phyloP scores from a whole-genome alignment of 2,888 invertebrate genomes.

The Synergus umbraculus region DNA sequence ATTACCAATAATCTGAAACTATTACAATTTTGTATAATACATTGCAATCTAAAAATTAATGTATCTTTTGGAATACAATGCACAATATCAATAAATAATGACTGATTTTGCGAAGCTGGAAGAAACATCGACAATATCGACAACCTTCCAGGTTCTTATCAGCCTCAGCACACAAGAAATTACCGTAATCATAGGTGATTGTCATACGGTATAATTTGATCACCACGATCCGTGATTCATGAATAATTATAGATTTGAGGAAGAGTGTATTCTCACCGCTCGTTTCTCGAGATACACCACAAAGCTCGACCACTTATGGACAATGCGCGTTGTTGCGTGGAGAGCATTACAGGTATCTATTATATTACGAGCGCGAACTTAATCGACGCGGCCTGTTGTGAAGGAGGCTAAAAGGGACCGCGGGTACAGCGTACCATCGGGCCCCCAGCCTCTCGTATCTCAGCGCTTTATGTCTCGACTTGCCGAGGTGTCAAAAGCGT shows the following conservation, averaged over 20 bases:
- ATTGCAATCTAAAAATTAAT: neutral
- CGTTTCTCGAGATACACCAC: constrained; percentile 14
- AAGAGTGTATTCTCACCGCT: constrained; percentile 29
- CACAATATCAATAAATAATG: neutral
- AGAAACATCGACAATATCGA: constrained; percentile 6
- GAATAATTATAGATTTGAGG: constrained; percentile 41
- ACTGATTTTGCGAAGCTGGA: constrained; percentile 9
- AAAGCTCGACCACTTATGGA: constrained; percentile 42
- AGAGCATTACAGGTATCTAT: constrained; percentile 54
- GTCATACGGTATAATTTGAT: constrained; percentile 39
- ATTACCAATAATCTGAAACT: constrained; percentile 15
- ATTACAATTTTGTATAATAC: neutral
- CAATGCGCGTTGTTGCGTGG: constrained; percentile 45
- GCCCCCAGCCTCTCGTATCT: constrained; percentile 58
- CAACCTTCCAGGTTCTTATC: constrained; percentile 4
- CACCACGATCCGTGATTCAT: constrained; percentile 34
- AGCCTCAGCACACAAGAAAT: constrained; percentile 31
- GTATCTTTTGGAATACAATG: constrained; percentile 8
- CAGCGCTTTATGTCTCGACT: constrained; percentile 63
- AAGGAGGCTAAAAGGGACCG: constrained; percentile 52
- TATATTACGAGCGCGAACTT: constrained; percentile 60
- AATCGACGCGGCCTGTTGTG: constrained; percentile 58
- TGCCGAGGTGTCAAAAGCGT: constrained; percentile 68
- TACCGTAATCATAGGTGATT: constrained; percentile 41
- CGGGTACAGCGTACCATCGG: constrained; percentile 48